Evolutionary conservation across 2,888 invertebrate genomes (phyloP).

Genomic region (Choreutis nemorana): DNA sequence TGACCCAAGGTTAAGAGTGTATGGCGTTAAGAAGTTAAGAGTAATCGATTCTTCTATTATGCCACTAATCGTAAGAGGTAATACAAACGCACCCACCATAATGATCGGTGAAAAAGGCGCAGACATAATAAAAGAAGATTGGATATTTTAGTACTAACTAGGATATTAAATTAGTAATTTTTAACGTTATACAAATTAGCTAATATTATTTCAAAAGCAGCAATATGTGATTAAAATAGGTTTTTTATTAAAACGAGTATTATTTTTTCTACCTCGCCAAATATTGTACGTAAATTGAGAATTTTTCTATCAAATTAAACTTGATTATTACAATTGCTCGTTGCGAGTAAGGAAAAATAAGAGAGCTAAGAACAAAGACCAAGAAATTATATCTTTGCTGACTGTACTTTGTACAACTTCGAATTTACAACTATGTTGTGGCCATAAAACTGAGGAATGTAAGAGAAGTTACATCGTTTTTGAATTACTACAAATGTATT

Average conservation of each 20-base stretch:
- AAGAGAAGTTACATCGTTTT: too few species aligned
- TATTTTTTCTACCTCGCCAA: too few species aligned
- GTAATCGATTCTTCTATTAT: conserved; percentile 75
- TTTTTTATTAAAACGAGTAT: neutral
- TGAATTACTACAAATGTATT: too few species aligned
- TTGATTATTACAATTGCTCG: too few species aligned
- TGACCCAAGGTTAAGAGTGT: conserved; percentile 68
- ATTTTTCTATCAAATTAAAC: too few species aligned
- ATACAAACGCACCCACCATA: conserved; percentile 84
- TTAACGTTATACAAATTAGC: neutral
- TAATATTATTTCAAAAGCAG: neutral
- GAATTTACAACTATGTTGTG: too few species aligned
- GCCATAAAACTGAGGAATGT: conserved; percentile 20
- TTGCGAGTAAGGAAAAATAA: conserved; percentile 27
- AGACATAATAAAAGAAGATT: conserved; percentile 76
- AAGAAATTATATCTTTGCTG: conserved; percentile 32
- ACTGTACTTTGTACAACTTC: conserved; percentile 32
- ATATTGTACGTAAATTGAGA: too few species aligned
- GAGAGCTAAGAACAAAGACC: conserved; percentile 41
- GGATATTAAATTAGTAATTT: neutral
- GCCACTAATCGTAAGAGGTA: conserved; percentile 72
- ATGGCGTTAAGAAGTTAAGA: conserved; percentile 69
- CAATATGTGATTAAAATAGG: neutral
- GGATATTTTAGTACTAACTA: conserved; percentile 13
- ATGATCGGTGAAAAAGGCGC: conserved; percentile 88